Evolutionary conservation across 2,113 vertebrate genomes (phyloP).

Genomic region (Leucosticte australis): DNA sequence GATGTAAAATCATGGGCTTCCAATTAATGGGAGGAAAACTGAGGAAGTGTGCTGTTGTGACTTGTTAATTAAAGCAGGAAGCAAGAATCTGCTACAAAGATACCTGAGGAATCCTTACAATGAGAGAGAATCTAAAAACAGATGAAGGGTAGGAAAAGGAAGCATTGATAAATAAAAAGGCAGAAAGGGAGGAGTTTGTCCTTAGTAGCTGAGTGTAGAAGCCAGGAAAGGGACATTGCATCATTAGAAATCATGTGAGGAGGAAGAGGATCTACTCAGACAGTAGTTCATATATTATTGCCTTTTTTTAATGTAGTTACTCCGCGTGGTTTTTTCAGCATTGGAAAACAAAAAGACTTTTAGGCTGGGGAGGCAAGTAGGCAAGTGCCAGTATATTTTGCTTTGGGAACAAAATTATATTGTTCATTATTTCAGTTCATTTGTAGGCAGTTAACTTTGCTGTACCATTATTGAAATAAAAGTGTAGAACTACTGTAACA

Average conservation of each 20-base stretch:
- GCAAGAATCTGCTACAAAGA: background rate
- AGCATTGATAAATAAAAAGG: background rate
- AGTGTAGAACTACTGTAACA: conserved; percentile 18
- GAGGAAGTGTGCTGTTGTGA: background rate
- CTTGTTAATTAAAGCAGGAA: background rate
- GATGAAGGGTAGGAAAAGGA: background rate
- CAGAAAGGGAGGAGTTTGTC: background rate
- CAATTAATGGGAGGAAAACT: background rate
- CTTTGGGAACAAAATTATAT: background rate
- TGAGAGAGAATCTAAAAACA: background rate
- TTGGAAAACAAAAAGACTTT: background rate
- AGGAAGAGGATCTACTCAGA: background rate
- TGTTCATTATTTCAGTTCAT: conserved; percentile 30
- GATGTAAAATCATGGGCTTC: background rate
- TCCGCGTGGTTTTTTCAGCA: background rate
- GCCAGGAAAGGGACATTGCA: background rate
- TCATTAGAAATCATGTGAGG: background rate
- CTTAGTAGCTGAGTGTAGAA: background rate
- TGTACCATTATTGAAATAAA: background rate
- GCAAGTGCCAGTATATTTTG: background rate
- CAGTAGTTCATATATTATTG: background rate
- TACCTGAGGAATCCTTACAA: background rate
- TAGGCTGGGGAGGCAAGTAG: background rate
- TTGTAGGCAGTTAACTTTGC: conserved; percentile 30
- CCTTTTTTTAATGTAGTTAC: background rate